A percentile compares a stretch with the other conserved stretches of the same genome.
Conservation (phyloP, 2,113 vertebrate genomes). For the Festucalex cinctus region DNA sequence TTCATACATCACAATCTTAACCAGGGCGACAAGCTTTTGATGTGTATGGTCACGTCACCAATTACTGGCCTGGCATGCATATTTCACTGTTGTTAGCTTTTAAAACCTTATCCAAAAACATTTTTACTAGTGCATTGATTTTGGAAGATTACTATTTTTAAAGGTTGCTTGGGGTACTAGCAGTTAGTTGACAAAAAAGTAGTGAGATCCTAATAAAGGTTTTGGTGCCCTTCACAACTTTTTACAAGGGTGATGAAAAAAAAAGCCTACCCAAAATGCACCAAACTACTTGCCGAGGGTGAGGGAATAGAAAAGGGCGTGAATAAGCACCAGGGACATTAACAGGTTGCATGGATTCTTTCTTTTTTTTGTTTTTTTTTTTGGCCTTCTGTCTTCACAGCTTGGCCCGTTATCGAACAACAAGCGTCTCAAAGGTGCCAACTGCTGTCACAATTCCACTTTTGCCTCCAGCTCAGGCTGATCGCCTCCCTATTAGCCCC, state of each 20-base stretch:
- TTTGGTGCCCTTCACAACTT: not conserved
- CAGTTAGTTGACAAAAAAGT: not conserved
- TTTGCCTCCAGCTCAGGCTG: conserved; percentile 21
- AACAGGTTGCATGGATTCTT: conserved; percentile 2
- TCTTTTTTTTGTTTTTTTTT: not conserved
- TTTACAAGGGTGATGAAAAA: not conserved
- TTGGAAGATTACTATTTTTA: not conserved
- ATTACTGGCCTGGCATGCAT: not conserved
- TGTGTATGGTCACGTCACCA: too few species aligned
- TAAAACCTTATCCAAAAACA: not conserved
- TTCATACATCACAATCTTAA: too few species aligned
- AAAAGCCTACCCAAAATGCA: not conserved
- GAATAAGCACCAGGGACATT: not conserved
- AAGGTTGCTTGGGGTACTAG: not conserved
- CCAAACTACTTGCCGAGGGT: not conserved
- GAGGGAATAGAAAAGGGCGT: not conserved
- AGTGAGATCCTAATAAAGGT: not conserved
- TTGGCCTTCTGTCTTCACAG: not conserved
- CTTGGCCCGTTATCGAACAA: not conserved
- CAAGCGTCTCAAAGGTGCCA: conserved; percentile 2
- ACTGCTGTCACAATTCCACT: conserved; percentile 24
- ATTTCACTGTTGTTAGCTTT: not conserved
- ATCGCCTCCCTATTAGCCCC: conserved; percentile 37
- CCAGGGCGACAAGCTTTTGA: too few species aligned
- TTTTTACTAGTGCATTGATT: not conserved